Percentiles rank a stretch among this genome's conserved stretches.
These are phyloP conservation scores for Rhinatrema bivittatum DNA, from an alignment of 2,797 vertebrate species.

Conservation along the genomic window DNA sequence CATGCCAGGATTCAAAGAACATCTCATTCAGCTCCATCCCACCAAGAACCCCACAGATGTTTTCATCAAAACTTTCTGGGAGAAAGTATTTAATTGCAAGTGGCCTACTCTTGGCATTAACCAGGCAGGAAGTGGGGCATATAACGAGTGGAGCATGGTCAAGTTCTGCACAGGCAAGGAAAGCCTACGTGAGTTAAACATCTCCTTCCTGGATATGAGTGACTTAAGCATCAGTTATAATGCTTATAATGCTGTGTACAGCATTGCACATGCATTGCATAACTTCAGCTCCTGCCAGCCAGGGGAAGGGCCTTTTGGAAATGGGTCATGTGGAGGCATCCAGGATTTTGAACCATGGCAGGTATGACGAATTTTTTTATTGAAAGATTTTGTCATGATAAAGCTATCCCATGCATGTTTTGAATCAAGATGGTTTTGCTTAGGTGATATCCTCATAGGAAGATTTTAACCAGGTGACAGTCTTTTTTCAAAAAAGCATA, in stretches of 20 bases:
- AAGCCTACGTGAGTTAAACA: not conserved
- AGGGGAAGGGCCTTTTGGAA: no score
- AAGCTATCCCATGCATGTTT: no score
- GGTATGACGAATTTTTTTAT: no score
- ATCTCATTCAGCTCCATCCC: no score
- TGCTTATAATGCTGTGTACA: constrained; percentile 1
- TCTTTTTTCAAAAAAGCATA: no score
- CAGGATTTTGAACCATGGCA: constrained; percentile 3
- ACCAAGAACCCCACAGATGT: not conserved
- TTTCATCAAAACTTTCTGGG: not conserved
- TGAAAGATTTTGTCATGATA: no score
- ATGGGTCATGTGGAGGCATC: not conserved
- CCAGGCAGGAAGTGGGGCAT: not conserved
- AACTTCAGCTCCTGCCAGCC: not conserved
- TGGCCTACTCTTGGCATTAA: not conserved
- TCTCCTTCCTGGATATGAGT: not conserved
- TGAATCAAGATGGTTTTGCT: no score
- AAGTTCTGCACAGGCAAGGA: not conserved
- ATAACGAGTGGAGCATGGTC: not conserved
- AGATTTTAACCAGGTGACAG: no score
- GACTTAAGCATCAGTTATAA: not conserved
- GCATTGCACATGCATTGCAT: not conserved
- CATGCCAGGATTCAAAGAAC: no score
- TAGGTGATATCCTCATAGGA: no score
- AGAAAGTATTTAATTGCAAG: not conserved